A percentile compares a stretch with the other conserved stretches of the same genome.
Conservation (phyloP, 2,888 invertebrate genomes). For the Malacosoma neustria region DNA sequence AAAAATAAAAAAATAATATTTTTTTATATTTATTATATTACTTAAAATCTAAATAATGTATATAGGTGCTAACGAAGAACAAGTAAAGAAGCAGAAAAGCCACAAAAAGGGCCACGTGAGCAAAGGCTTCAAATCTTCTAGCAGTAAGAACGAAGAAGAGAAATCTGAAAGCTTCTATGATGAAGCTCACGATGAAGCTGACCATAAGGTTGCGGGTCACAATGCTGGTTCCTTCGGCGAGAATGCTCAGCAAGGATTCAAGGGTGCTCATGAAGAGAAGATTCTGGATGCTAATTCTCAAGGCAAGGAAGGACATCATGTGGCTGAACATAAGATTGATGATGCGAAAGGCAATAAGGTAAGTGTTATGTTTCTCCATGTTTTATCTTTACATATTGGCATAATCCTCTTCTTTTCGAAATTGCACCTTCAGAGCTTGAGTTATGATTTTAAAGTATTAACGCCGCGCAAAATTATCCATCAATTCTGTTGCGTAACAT, state of each 20-base stretch:
- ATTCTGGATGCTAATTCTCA: constrained; percentile 71
- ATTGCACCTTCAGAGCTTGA: too few species aligned
- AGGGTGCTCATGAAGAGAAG: constrained; percentile 76
- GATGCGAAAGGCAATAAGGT: constrained; percentile 76
- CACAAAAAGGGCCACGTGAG: constrained; percentile 79
- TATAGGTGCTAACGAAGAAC: constrained; percentile 72
- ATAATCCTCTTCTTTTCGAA: too few species aligned
- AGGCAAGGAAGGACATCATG: constrained; percentile 76
- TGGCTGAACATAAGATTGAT: constrained; percentile 70
- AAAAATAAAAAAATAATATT: too few species aligned
- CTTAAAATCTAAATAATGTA: too few species aligned
- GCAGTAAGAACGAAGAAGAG: constrained; percentile 79
- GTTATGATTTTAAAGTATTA: too few species aligned
- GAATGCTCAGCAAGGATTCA: constrained; percentile 70
- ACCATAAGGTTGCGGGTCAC: constrained; percentile 72
- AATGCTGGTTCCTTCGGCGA: constrained; percentile 75
- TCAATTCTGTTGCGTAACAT: too few species aligned
- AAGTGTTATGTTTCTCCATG: constrained; percentile 10
- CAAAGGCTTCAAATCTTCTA: constrained; percentile 79
- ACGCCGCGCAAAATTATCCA: too few species aligned
- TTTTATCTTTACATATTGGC: too few species aligned
- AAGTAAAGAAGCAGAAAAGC: constrained; percentile 70
- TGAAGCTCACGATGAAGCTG: constrained; percentile 78
- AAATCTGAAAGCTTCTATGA: constrained; percentile 79
- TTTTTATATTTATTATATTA: too few species aligned